Base-by-base conservation (phyloP, 2,888 invertebrate species). In the Agrochola macilenta region DNA sequence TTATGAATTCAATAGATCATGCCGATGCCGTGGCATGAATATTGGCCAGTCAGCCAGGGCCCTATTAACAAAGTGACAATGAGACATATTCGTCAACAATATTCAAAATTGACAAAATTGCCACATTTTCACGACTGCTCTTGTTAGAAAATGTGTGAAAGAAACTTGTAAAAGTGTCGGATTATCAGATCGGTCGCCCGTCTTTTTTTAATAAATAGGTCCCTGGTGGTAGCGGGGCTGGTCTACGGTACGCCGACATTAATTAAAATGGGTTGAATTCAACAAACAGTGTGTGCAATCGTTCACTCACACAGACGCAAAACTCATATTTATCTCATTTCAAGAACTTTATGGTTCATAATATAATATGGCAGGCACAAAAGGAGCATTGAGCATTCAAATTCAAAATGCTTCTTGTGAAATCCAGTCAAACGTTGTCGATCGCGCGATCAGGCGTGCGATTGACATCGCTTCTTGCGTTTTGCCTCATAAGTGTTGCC, bases 401-500 rank as follows among this genome's bases (percentile, higher is more conserved):
- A 43, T 78, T 14, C 1, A 11, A 46, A 69, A 46, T 43, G 52
- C 8, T 64, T 43, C 30, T 35, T 30, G 11, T 64, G n/a, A 39
- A 39, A 30, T 23, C 14, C 5, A n/a, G 11, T 63, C 54, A 26
- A 61, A 30, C 49, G 17, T 49, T 74, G 23, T 74, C 49, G 9
- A 74, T 17, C 14, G 49, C 46, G 14, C 20, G 4, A 60, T 30
- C 4, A 39, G 11, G 26, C 30, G 26, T 58, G 58, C 58, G 58
- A 12, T 26, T 12, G 58, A 58, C 58, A 26, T 1, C n/a, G 58
- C 4, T 26, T 30, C 9, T 11, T n/a, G 5, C 4, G 35, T n/a
- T 17, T 68, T 30, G 57, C 57, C 2, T 54, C 52, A 75, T 23
- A 68, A 85, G 78, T 83, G 58, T 76, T 82, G 77, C 76, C 87